Evolutionary conservation across 1,140 invertebrate species (phyloP).

Genomic region (Orius insidiosus): DNA sequence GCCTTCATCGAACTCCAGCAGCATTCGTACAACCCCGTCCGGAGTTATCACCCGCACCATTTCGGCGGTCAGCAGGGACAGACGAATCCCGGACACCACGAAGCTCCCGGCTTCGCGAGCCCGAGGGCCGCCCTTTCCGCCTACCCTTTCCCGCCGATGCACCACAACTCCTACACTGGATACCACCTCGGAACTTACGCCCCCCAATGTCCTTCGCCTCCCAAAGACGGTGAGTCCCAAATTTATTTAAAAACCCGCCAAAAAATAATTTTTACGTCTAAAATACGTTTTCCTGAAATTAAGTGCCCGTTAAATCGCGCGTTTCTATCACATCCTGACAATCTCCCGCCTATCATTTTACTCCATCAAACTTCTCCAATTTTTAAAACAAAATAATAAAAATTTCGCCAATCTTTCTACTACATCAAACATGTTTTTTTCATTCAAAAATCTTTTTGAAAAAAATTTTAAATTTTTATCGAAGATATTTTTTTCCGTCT

Average conservation of each 20-base stretch:
- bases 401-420: too few relatives aligned
- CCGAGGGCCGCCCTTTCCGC: constrained; percentile 50
- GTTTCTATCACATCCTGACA: too few relatives aligned
- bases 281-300: background rate
- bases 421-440: too few relatives aligned
- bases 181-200: constrained; percentile 84
- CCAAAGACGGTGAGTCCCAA: constrained; percentile 42
- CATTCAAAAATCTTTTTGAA: too few relatives aligned
- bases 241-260: background rate
- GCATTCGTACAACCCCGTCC: constrained; percentile 44
- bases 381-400: too few relatives aligned
- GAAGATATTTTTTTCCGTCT: too few relatives aligned
- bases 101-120: constrained; percentile 54
- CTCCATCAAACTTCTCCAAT: too few relatives aligned
- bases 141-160: constrained; percentile 82
- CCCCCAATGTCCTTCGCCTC: constrained; percentile 76
- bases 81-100: constrained; percentile 34
- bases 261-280: background rate
- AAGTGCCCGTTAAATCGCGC: too few relatives aligned
- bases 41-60: constrained; percentile 38
- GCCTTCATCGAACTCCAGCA: constrained; percentile 88
- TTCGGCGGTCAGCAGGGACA: constrained; percentile 28
- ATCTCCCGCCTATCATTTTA: too few relatives aligned
- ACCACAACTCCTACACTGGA: constrained; percentile 71
- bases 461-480: too few relatives aligned